Base-by-base conservation (phyloP, 2,113 vertebrate species). In the Seriola dumerili region DNA sequence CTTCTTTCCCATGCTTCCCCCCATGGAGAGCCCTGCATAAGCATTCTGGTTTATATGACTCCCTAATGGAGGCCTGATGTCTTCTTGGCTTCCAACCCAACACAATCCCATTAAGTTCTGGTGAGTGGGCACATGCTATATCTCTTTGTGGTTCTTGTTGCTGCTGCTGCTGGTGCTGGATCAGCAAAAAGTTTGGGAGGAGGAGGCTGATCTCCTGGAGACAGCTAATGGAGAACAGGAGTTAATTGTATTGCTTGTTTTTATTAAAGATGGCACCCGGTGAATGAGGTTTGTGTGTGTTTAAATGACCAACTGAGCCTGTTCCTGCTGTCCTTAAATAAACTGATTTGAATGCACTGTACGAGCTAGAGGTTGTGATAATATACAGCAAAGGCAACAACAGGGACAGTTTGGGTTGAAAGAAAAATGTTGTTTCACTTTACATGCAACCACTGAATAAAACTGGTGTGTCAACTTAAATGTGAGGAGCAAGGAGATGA, bases 41-140 rank as follows among this genome's bases (percentile, higher is more conserved):
- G 86, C 85, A 76, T 76, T 78, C 72, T 57, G 72, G n/a, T 78
- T 92, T 89, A 90, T 90, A 81, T 12, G 83, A 68, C 65, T 82
- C 72, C 19, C 78, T 95, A 95, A 95, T 94, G 93, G 86, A 91
- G 83, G 84, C 81, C 88, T 88, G 90, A 94, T 92, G 93, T 93
- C 86, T 92, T 90, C 77, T 92, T 94, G 93, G 93, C 93, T 83
- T 86, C 76, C 73, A 76, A 88, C 52, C 59, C 75, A 85, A 88
- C 80, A 74, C 92, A 91, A 92, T 93, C 92, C 90, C 92, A 92
- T 93, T 93, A 94, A 75, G 87, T 85, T 88, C 78, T 86, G 75
- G 84, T 85, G 87, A 94, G 91, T 85, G 86, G 78, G 89, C 87
- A 90, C 87, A 85, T 81, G 55, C 78, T 88, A 71, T 58, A 85